Percentiles rank a stretch among this genome's conserved stretches.
Evolutionary conservation across 2,888 invertebrate genomes (phyloP).

Genomic region (Drosophila subsilvestris): DNA sequence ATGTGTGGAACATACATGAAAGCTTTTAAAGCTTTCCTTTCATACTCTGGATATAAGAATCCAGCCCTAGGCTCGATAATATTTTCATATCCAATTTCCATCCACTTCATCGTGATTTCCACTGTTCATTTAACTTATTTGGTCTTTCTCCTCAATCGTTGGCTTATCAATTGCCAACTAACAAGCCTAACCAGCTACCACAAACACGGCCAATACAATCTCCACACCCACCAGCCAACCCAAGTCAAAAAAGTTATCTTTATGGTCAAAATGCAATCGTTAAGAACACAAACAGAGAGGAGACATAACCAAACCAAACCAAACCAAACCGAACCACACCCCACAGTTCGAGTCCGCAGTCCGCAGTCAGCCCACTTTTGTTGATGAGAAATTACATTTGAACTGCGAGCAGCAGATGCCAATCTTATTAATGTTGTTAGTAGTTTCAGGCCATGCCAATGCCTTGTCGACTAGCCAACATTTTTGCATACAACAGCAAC

Average conservation of each 20-base stretch:
- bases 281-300: constrained; percentile 38
- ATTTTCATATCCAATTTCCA: background rate
- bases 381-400: constrained; percentile 79
- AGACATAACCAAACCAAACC: constrained; percentile 34
- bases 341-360: constrained; percentile 10
- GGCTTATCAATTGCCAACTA: constrained; percentile 39
- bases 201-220: constrained; percentile 12
- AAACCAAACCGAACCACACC: constrained; percentile 66
- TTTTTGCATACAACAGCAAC: constrained; percentile 68
- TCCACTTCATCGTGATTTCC: background rate
- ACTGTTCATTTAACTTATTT: constrained; percentile 1
- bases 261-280: constrained; percentile 61
- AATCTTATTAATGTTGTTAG: constrained; percentile 78
- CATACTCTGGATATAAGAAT: too few species aligned
- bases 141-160: constrained; percentile 27
- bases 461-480: constrained; percentile 77
- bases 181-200: constrained; percentile 59
- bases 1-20: too few species aligned
- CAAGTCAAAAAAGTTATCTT: constrained; percentile 54
- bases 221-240: constrained; percentile 49
- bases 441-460: constrained; percentile 60
- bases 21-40: too few species aligned
- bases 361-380: constrained; percentile 69
- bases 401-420: constrained; percentile 75
- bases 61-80: background rate